A percentile compares a stretch with the other conserved stretches of the same genome.
Evolutionary conservation across 2,888 invertebrate species (phyloP).

Genomic region (Metalampra italica): DNA sequence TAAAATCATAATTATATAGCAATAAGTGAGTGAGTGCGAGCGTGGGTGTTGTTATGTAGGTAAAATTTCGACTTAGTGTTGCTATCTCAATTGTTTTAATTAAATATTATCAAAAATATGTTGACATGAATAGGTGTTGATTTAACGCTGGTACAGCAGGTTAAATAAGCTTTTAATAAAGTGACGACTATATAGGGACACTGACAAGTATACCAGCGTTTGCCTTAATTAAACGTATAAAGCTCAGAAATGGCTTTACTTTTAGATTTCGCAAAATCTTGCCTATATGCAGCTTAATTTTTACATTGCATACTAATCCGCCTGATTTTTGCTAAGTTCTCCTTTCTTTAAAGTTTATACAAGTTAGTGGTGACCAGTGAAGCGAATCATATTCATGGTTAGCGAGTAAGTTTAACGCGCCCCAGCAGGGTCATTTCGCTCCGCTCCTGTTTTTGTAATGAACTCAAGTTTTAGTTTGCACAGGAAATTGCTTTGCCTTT

Average conservation of each 20-base stretch:
- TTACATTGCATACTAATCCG: constrained; percentile 8
- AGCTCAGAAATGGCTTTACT: neutral
- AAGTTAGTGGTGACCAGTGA: constrained; percentile 41
- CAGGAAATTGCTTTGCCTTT: neutral
- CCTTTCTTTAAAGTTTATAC: constrained; percentile 60
- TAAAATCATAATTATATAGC: too few relatives aligned
- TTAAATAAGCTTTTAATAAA: too few relatives aligned
- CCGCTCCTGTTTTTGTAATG: constrained; percentile 34
- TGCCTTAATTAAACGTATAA: too few relatives aligned
- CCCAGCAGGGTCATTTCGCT: constrained; percentile 49
- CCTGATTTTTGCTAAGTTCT: constrained; percentile 41
- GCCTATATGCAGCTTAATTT: neutral
- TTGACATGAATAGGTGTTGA: too few relatives aligned
- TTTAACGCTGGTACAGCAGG: too few relatives aligned
- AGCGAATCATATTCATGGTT: constrained; percentile 53
- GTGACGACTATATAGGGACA: too few relatives aligned
- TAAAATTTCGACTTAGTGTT: too few relatives aligned
- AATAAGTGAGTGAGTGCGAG: too few relatives aligned
- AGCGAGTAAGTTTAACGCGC: constrained; percentile 38
- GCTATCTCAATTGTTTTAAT: too few relatives aligned
- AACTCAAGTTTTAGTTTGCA: constrained; percentile 17
- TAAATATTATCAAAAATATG: too few relatives aligned
- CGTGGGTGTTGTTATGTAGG: too few relatives aligned
- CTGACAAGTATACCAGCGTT: too few relatives aligned
- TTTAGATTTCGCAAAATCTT: neutral